These are phyloP conservation scores for Spea bombifrons DNA, from an alignment of 2,113 vertebrate genomes.

Conservation along the genomic window DNA sequence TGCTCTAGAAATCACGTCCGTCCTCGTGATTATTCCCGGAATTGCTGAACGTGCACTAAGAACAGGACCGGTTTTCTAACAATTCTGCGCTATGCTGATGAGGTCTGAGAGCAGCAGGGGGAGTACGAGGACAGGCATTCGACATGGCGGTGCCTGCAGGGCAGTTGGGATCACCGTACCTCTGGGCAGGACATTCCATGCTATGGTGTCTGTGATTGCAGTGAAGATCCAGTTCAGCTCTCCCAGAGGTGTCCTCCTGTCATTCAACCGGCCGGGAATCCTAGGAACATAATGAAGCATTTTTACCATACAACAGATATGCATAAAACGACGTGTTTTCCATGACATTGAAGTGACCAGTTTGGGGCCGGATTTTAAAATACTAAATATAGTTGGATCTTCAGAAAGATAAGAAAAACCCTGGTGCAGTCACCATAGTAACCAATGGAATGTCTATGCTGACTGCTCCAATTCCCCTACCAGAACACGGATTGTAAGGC, in stretches of 20 bases:
- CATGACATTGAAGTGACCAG: not conserved
- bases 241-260: conserved; percentile 92
- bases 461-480: too few relatives aligned
- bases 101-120: not conserved
- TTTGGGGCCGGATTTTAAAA: too few relatives aligned
- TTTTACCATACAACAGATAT: too few relatives aligned
- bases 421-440: too few relatives aligned
- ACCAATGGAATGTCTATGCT: too few relatives aligned
- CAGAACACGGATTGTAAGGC: too few relatives aligned
- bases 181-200: conserved; percentile 95
- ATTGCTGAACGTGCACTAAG: not conserved
- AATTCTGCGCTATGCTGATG: too few relatives aligned
- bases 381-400: too few relatives aligned
- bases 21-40: not conserved
- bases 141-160: not conserved
- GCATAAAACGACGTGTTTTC: too few relatives aligned
- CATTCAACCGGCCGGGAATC: conserved; percentile 93
- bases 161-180: conserved; percentile 63
- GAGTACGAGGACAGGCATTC: not conserved
- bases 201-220: conserved; percentile 96
- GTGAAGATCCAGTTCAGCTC: conserved; percentile 99
- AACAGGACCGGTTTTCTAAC: not conserved
- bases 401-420: too few relatives aligned
- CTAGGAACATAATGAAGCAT: conserved; percentile 55
- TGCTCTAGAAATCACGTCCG: too few relatives aligned